A percentile compares a stretch with the other conserved stretches of the same genome.
phyloP scores from a whole-genome alignment of 2,797 vertebrate species.

The Oryzias dopingdopingensis region DNA sequence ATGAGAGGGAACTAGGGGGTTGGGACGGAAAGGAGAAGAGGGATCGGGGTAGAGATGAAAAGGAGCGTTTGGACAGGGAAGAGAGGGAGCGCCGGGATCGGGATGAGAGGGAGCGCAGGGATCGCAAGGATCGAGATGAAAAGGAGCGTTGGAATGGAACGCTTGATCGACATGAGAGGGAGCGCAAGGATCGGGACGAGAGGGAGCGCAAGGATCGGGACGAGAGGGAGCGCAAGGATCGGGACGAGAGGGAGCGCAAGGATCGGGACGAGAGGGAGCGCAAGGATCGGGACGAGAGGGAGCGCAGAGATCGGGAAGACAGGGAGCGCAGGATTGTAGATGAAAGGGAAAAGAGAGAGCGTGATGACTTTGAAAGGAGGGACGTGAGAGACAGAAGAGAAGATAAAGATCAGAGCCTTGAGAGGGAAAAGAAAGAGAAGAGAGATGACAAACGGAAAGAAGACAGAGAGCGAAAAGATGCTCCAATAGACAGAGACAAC shows the following conservation, averaged over 20 bases:
- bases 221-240: constrained; percentile 21
- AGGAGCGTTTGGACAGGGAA: constrained; percentile 14
- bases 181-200: constrained; percentile 14
- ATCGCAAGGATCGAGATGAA: constrained; percentile 6
- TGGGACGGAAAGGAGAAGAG: constrained; percentile 23
- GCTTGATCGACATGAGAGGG: constrained; percentile 5
- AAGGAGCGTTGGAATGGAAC: background rate
- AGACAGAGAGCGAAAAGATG: constrained; percentile 9
- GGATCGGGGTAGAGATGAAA: constrained; percentile 32
- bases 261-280: constrained; percentile 33
- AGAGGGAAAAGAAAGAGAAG: constrained; percentile 5
- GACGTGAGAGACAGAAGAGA: constrained; percentile 13
- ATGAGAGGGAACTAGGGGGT: constrained; percentile 19
- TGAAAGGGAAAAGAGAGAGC: background rate
- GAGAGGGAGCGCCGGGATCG: constrained; percentile 20
- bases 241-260: constrained; percentile 16
- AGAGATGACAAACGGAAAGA: constrained; percentile 35
- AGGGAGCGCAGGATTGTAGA: constrained; percentile 1
- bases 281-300: constrained; percentile 14
- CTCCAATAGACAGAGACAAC: constrained; percentile 15
- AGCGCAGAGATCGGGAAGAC: background rate
- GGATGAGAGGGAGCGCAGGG: constrained; percentile 12
- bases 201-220: background rate
- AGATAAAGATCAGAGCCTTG: too few relatives aligned
- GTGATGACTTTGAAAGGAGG: constrained; percentile 14